Conservation (phyloP, 2,888 invertebrate genomes). For the Carabus problematicus region DNA sequence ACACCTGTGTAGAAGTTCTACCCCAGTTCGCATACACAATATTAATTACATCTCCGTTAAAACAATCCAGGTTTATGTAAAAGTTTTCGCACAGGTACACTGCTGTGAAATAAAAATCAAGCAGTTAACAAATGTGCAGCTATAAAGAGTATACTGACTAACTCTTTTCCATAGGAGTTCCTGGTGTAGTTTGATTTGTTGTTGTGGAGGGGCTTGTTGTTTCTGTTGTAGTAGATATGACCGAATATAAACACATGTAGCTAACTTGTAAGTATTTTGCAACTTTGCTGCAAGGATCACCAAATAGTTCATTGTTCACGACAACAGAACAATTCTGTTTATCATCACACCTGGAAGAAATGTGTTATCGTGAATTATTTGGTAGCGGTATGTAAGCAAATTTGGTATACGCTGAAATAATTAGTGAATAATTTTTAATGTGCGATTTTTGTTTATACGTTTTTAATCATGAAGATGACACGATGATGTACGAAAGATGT, state of each 20-base stretch:
- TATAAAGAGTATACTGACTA: neutral
- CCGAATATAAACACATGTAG: neutral
- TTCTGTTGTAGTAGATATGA: neutral
- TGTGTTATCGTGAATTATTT: too few species aligned
- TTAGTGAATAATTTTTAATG: too few species aligned
- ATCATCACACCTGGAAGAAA: neutral
- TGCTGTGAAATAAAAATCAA: neutral
- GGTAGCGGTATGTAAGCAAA: too few species aligned
- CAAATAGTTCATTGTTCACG: neutral
- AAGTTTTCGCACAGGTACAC: neutral
- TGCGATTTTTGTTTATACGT: too few species aligned
- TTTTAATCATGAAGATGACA: too few species aligned
- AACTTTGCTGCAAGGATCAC: neutral
- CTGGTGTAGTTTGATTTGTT: neutral
- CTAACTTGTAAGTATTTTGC: conserved; percentile 4
- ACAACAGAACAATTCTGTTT: neutral
- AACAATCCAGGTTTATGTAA: neutral
- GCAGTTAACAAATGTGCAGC: neutral
- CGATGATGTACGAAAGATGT: too few species aligned
- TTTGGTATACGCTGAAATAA: too few species aligned
- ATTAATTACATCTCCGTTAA: neutral
- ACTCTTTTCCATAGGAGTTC: neutral
- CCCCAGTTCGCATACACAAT: conserved; percentile 5
- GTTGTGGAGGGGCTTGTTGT: too few species aligned
- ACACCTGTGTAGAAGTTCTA: neutral